Conservation (phyloP, 1,140 invertebrate species). For the Trachymyrmex cornetzi region DNA sequence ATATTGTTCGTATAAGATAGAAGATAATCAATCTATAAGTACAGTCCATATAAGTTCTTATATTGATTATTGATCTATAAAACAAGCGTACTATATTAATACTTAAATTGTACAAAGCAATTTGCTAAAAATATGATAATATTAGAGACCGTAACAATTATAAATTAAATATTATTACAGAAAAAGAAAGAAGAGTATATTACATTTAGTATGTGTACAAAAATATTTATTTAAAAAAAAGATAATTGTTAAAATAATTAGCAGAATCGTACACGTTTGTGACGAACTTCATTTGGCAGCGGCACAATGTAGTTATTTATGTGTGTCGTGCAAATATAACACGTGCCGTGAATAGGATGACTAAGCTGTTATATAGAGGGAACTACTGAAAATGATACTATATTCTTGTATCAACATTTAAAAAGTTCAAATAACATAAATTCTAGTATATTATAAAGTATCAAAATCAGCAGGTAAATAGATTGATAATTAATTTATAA, state of each 20-base stretch:
- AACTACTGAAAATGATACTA: not conserved
- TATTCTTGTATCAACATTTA: not conserved
- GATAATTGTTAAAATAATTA: slow-evolving; percentile 8
- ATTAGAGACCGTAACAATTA: not conserved
- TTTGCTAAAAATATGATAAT: not conserved
- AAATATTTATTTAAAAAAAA: not conserved
- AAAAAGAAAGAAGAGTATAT: not conserved
- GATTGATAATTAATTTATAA: not conserved
- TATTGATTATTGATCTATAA: not conserved
- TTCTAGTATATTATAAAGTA: not conserved
- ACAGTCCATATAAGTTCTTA: not conserved
- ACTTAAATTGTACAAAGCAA: not conserved
- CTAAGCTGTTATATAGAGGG: not conserved
- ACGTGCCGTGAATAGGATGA: slow-evolving; percentile 29
- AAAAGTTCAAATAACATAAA: not conserved
- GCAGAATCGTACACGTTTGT: not conserved
- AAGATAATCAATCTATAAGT: not conserved
- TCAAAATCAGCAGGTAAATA: not conserved
- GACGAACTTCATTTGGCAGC: slow-evolving; percentile 26
- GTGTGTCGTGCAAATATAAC: slow-evolving; percentile 43
- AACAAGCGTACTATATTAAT: not conserved
- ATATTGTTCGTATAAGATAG: not conserved
- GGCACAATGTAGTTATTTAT: slow-evolving; percentile 54
- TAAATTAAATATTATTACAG: slow-evolving; percentile 11
- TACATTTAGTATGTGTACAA: not conserved